phyloP scores from a whole-genome alignment of 2,888 invertebrate species.

The Thera obeliscata region DNA sequence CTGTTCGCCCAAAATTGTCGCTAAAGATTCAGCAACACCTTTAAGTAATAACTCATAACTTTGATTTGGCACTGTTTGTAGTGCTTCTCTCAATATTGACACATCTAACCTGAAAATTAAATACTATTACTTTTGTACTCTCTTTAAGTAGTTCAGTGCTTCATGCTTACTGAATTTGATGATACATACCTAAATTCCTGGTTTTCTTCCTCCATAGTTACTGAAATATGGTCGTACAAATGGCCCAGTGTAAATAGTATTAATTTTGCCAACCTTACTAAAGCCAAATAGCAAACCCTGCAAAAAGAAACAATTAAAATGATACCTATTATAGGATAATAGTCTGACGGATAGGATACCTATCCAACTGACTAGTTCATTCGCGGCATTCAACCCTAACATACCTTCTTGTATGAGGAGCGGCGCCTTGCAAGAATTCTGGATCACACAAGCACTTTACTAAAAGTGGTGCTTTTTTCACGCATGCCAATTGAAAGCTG shows the following conservation, averaged over 20 bases:
- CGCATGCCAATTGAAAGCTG: conserved; percentile 85
- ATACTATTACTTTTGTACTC: neutral
- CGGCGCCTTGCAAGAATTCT: conserved; percentile 78
- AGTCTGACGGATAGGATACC: too few species aligned
- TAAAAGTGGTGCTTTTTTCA: conserved; percentile 82
- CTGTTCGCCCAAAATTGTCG: conserved; percentile 92
- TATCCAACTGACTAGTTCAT: neutral
- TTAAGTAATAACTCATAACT: conserved; percentile 93
- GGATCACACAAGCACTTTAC: conserved; percentile 77
- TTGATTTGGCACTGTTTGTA: conserved; percentile 93
- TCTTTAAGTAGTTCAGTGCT: neutral
- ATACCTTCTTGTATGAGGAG: conserved; percentile 78
- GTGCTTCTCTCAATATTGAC: conserved; percentile 90
- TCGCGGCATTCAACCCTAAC: conserved; percentile 1
- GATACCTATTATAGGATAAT: neutral
- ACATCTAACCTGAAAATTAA: conserved; percentile 73
- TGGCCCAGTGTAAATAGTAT: conserved; percentile 94
- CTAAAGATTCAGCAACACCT: conserved; percentile 92
- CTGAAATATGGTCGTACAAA: conserved; percentile 87
- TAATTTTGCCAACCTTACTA: conserved; percentile 94
- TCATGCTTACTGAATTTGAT: neutral
- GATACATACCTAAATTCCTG: conserved; percentile 69
- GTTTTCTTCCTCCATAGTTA: conserved; percentile 73
- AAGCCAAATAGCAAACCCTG: conserved; percentile 94
- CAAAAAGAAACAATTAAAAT: conserved; percentile 43